phyloP scores from a whole-genome alignment of 1,140 invertebrate genomes.

The Zaprionus camerounensis region DNA sequence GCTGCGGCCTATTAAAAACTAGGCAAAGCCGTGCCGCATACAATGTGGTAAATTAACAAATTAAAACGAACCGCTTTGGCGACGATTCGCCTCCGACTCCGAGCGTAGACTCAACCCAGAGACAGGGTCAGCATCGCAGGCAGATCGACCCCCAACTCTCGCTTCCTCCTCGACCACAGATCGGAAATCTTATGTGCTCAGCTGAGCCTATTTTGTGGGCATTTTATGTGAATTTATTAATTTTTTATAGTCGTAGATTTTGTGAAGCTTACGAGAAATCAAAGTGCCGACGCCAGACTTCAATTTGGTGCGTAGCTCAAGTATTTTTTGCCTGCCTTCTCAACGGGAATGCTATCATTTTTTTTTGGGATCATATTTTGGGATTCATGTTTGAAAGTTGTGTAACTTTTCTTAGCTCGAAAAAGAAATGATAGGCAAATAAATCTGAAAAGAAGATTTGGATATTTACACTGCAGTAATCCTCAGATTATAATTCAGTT shows the following conservation, averaged over 20 bases:
- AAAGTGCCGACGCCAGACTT: conserved; percentile 67
- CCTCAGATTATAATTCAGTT: too few species aligned
- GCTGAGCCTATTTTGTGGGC: conserved; percentile 60
- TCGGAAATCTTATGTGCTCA: conserved; percentile 68
- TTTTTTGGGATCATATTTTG: background rate
- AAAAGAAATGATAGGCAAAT: background rate
- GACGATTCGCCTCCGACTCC: conserved; percentile 13
- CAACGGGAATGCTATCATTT: conserved; percentile 29
- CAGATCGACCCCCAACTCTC: background rate
- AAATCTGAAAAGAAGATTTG: background rate
- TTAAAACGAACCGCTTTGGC: conserved; percentile 56
- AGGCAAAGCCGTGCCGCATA: conserved; percentile 45
- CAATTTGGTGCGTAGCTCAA: conserved; percentile 34
- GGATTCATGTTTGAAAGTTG: background rate
- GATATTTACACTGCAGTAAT: background rate
- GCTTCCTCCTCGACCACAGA: conserved; percentile 26
- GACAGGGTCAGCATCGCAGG: conserved; percentile 1
- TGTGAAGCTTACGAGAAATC: conserved; percentile 54
- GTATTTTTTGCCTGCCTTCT: conserved; percentile 27
- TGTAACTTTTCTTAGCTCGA: background rate
- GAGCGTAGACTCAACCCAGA: background rate
- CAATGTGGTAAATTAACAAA: conserved; percentile 79
- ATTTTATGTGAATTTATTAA: conserved; percentile 76
- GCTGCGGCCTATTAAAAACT: conserved; percentile 61
- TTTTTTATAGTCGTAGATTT: conserved; percentile 77